Conservation (phyloP, 2,888 invertebrate species). For the Lottia gigantea region DNA sequence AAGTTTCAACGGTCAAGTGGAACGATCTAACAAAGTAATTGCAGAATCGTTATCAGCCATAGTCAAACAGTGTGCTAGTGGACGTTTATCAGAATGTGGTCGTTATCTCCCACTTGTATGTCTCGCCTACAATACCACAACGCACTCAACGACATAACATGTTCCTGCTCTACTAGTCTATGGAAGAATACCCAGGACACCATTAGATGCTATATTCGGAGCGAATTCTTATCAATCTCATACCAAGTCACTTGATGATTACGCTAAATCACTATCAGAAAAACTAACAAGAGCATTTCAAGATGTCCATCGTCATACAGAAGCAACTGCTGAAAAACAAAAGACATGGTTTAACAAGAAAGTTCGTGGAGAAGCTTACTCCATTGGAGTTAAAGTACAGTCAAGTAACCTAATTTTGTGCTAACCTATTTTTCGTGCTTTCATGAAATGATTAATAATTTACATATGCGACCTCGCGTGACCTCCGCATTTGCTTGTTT, state of each 20-base stretch:
- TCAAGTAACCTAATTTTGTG: too few species aligned
- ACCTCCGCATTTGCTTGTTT: too few species aligned
- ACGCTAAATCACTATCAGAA: not conserved
- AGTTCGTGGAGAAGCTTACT: not conserved
- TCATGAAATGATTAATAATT: too few species aligned
- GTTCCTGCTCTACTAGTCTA: too few species aligned
- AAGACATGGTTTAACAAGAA: conserved; percentile 2
- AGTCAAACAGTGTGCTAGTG: not conserved
- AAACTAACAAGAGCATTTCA: not conserved
- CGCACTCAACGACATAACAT: too few species aligned
- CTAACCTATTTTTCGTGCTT: too few species aligned
- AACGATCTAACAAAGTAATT: not conserved
- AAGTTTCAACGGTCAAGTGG: not conserved
- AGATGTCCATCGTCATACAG: not conserved
- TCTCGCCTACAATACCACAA: not conserved
- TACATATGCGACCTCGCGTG: too few species aligned
- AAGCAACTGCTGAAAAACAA: not conserved
- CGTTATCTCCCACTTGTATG: not conserved
- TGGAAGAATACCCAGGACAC: not conserved
- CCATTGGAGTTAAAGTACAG: not conserved
- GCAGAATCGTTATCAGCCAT: conserved; percentile 9
- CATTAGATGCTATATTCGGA: not conserved
- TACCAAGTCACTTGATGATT: not conserved
- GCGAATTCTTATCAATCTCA: too few species aligned
- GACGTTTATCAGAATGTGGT: not conserved